Evolutionary conservation across 2,113 vertebrate species (phyloP).

Genomic region (Crotalus viridis): DNA sequence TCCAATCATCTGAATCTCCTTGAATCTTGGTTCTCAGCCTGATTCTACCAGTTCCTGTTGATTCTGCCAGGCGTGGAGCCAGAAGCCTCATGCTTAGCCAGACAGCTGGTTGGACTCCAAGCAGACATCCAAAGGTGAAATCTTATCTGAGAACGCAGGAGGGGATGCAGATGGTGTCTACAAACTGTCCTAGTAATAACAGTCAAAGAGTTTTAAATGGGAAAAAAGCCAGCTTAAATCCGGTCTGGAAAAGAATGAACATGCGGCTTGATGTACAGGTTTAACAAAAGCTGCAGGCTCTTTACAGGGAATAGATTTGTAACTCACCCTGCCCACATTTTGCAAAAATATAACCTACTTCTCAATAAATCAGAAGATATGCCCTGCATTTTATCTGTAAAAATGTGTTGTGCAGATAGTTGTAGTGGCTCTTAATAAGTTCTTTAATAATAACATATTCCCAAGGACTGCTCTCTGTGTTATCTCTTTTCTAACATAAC

Average conservation of each 20-base stretch:
- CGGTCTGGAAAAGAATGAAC: constrained; percentile 39
- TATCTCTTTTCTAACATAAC: constrained; percentile 42
- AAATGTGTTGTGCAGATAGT: constrained; percentile 57
- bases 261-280: constrained; percentile 51
- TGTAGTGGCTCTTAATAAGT: constrained; percentile 41
- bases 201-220: constrained; percentile 42
- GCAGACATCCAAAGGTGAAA: constrained; percentile 48
- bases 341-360: constrained; percentile 52
- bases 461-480: constrained; percentile 55
- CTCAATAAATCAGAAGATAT: constrained; percentile 61
- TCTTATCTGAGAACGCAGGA: constrained; percentile 57
- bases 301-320: constrained; percentile 49
- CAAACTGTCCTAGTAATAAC: constrained; percentile 23
- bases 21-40: not conserved
- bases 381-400: constrained; percentile 43
- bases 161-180: constrained; percentile 24
- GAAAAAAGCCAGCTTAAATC: constrained; percentile 38
- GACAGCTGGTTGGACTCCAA: constrained; percentile 32
- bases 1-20: constrained; percentile 2
- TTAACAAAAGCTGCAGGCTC: constrained; percentile 61
- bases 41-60: not conserved
- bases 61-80: constrained; percentile 23
- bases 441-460: constrained; percentile 48
- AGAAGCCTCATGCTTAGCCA: not conserved
- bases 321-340: constrained; percentile 61